Evolutionary conservation across 2,888 invertebrate genomes (phyloP).

Genomic region (Xylota sylvarum): DNA sequence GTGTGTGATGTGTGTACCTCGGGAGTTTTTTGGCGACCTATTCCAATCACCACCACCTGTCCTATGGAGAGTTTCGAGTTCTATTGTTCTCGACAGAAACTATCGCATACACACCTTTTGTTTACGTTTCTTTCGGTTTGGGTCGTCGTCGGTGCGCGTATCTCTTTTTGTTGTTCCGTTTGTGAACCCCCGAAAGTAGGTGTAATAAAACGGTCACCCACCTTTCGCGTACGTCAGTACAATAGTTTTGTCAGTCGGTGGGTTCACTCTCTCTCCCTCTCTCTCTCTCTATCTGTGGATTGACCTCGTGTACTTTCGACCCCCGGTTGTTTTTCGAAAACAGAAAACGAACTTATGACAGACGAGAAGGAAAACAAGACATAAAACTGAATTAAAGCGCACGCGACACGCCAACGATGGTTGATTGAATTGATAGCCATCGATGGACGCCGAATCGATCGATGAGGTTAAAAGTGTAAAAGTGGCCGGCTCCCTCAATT

Average conservation of each 20-base stretch:
- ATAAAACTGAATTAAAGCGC: constrained; percentile 48
- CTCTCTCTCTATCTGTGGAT: neutral
- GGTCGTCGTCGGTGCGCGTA: constrained; percentile 49
- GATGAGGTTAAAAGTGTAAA: constrained; percentile 66
- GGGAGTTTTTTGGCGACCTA: constrained; percentile 72
- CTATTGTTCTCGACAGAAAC: constrained; percentile 70
- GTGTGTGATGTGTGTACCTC: neutral
- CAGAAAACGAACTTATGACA: constrained; percentile 24
- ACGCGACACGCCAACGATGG: constrained; percentile 56
- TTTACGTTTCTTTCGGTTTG: constrained; percentile 64
- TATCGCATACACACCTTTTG: constrained; percentile 74
- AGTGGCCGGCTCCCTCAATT: constrained; percentile 57
- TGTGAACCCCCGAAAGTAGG: constrained; percentile 69
- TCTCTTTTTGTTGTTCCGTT: constrained; percentile 54
- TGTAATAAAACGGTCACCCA: constrained; percentile 77
- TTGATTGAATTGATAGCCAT: constrained; percentile 75
- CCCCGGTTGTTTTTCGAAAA: constrained; percentile 11
- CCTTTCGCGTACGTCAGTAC: constrained; percentile 63
- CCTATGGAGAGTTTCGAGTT: constrained; percentile 42
- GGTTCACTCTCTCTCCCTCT: too few relatives aligned
- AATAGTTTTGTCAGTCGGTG: constrained; percentile 12
- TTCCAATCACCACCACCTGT: constrained; percentile 67
- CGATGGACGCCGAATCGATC: constrained; percentile 50
- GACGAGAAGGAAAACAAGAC: constrained; percentile 14
- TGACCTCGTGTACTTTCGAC: constrained; percentile 65